Base-by-base conservation (phyloP, 2,113 vertebrate genomes). In the Tympanuchus pallidicinctus region DNA sequence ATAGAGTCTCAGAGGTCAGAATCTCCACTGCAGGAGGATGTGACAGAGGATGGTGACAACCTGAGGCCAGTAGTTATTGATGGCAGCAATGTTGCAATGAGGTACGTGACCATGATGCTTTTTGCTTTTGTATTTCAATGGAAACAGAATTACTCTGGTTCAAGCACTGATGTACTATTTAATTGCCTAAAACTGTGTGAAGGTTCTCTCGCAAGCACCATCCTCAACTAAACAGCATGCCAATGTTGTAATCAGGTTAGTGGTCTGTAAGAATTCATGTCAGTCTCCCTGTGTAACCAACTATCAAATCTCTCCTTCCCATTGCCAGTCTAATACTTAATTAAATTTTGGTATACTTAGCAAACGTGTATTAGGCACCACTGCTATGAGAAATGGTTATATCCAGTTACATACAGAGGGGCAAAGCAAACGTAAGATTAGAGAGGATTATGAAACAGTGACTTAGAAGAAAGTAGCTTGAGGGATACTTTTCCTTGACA, bases 11-110 rank as follows among this genome's bases (percentile, higher is more conserved):
- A 98, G 93, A 95, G 98, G 83, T 98, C 98, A 7, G 98, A 99
- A 50, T 99, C 99, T 12, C 99, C 99, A 1, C 98, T 98, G 92
- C 98, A 97, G 34, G 96, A 98, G 40, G 97, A 98, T 40, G 76
- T 97, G 36, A 82, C 97, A 69, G 98, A 99, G 72, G 98, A 99
- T 94, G 98, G 98, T 88, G 99, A 99, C 97, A 99, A 99, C 96
- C 97, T 99, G 96, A 98, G 98, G 50, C 99, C 99, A 2, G 32
- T 99, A 15, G 99, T 99, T 92, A 98, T 99, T 83, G 99, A 99
- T 73, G 99, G 99, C 93, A 99, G 99, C 93, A 99, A 99, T 34
- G 99, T 99, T 84, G 99, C 99, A 88, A 99, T 99, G 99, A 99
- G 99, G 99, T 99, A 95, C 97, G 98, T 97, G 84, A 75, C 14